Evolutionary conservation across 1,140 invertebrate genomes (phyloP).

Genomic region (Dinoponera quadriceps): DNA sequence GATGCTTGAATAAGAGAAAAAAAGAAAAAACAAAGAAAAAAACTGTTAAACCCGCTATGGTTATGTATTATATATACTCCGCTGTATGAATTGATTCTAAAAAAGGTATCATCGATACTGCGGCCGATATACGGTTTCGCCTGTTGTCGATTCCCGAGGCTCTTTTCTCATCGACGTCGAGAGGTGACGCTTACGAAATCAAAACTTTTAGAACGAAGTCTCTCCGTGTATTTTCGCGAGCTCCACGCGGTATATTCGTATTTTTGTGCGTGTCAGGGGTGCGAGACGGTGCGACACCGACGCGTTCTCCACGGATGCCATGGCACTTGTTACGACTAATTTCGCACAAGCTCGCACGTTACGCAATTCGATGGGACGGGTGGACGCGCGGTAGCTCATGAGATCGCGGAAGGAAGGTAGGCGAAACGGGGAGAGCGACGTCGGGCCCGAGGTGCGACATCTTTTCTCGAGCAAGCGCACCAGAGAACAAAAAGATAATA

Average conservation of each 20-base stretch:
- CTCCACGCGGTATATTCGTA: slow-evolving; percentile 24
- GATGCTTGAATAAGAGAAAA: neutral
- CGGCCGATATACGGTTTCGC: neutral
- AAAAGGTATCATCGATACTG: neutral
- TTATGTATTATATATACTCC: too few species aligned
- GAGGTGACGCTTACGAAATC: slow-evolving; percentile 42
- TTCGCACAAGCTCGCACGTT: slow-evolving; percentile 57
- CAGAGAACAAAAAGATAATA: neutral
- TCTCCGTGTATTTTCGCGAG: slow-evolving; percentile 23
- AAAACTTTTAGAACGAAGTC: slow-evolving; percentile 32
- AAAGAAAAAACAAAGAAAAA: too few species aligned
- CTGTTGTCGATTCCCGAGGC: slow-evolving; percentile 32
- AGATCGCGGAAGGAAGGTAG: slow-evolving; percentile 4
- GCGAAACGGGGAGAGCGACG: slow-evolving; percentile 36
- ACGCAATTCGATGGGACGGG: slow-evolving; percentile 3
- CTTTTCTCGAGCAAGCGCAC: slow-evolving; percentile 44
- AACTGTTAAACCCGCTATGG: too few species aligned
- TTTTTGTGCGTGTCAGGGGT: slow-evolving; percentile 42
- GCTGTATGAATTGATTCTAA: too few species aligned
- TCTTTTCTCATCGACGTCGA: slow-evolving; percentile 39
- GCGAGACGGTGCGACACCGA: slow-evolving; percentile 28
- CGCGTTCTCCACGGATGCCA: slow-evolving; percentile 44
- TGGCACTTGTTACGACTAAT: slow-evolving; percentile 70
- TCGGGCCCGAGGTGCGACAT: slow-evolving; percentile 39
- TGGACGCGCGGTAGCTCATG: slow-evolving; percentile 19